Percentiles rank a stretch among this genome's conserved stretches.
Conservation (phyloP, 2,797 vertebrate species). For the Characodon lateralis region DNA sequence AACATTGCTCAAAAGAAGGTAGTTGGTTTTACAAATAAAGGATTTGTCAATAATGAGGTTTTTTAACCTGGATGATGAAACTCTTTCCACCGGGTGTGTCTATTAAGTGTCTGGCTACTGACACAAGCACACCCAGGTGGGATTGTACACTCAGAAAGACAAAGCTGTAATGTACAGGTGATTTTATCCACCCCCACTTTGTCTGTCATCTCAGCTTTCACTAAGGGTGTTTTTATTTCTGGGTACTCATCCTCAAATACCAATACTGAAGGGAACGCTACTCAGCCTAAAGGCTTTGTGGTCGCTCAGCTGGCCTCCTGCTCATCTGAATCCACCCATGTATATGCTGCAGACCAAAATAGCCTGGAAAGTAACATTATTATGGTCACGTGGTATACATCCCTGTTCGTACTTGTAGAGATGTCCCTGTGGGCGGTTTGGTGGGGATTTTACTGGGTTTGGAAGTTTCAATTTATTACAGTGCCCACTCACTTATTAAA, state of each 20-base stretch:
- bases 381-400: slow-evolving; percentile 16
- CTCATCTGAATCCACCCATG: slow-evolving; percentile 54
- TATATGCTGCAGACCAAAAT: slow-evolving; percentile 49
- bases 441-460: slow-evolving; percentile 46
- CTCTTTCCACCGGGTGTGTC: slow-evolving; percentile 5
- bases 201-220: slow-evolving; percentile 64
- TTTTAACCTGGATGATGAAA: slow-evolving; percentile 4
- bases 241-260: slow-evolving; percentile 14
- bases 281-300: slow-evolving; percentile 61
- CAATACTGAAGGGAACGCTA: slow-evolving; percentile 47
- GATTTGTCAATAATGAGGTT: neutral
- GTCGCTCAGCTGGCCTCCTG: slow-evolving; percentile 70
- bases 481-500: slow-evolving; percentile 47
- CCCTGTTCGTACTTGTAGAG: slow-evolving; percentile 52
- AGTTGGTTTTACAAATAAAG: neutral
- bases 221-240: slow-evolving; percentile 36
- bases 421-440: slow-evolving; percentile 40
- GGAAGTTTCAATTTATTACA: slow-evolving; percentile 43
- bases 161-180: slow-evolving; percentile 48
- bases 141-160: slow-evolving; percentile 27
- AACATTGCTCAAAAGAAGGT: neutral
- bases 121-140: slow-evolving; percentile 47
- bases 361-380: slow-evolving; percentile 43
- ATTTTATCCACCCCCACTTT: slow-evolving; percentile 63
- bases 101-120: slow-evolving; percentile 35